Evolutionary conservation across 1,140 invertebrate species (phyloP).

Genomic region (Achatina immaculata): DNA sequence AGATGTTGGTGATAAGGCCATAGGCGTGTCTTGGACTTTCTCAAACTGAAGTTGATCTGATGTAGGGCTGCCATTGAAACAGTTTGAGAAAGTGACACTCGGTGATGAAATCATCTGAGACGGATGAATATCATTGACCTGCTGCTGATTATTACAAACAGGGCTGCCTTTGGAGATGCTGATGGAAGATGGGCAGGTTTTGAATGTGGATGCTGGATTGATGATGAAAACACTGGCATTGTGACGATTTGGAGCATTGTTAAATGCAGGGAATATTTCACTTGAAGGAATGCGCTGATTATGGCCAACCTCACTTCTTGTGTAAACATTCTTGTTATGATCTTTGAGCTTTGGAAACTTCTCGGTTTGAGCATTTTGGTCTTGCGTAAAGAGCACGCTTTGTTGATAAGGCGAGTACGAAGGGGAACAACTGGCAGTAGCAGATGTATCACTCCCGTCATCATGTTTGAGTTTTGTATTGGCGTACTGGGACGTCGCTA

Average conservation of each 20-base stretch:
- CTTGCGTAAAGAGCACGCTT: conserved; percentile 3
- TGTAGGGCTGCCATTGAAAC: neutral
- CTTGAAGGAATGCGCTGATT: neutral
- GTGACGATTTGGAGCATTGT: neutral
- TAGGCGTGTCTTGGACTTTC: neutral
- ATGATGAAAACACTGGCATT: conserved; percentile 20
- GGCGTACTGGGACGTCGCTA: conserved; percentile 23
- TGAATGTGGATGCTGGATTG: conserved; percentile 25
- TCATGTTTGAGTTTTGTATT: neutral
- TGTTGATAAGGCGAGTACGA: neutral
- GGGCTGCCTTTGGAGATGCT: neutral
- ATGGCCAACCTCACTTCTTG: conserved; percentile 23
- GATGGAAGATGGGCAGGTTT: conserved; percentile 2
- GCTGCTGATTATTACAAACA: neutral
- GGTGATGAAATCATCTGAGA: neutral
- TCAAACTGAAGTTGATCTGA: neutral
- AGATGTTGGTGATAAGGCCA: neutral
- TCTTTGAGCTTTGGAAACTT: neutral
- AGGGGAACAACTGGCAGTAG: neutral
- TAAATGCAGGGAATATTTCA: neutral
- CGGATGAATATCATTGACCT: conserved; percentile 23
- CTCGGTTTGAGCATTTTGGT: conserved; percentile 7
- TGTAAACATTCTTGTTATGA: neutral
- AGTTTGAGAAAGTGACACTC: neutral
- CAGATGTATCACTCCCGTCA: neutral